Conservation (phyloP, 30 jellyfish, hydroid and myxozoan species). For the Aurelia sp. region DNA sequence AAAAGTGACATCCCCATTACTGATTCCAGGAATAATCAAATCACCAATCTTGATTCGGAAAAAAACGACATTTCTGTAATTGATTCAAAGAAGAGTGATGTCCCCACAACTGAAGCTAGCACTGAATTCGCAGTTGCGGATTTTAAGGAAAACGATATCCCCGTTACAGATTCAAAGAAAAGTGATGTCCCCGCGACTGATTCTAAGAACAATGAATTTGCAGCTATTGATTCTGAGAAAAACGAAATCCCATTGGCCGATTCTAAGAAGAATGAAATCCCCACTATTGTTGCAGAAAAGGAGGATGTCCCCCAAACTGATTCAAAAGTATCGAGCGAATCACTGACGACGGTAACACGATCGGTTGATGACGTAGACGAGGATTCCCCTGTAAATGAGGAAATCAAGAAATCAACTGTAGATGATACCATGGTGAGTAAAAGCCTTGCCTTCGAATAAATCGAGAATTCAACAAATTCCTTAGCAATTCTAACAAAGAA, state of each 20-base stretch:
- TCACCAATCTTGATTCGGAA: background rate
- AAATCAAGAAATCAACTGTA: background rate
- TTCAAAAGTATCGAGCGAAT: background rate
- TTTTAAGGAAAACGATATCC: background rate
- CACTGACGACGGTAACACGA: slow-evolving; percentile 37
- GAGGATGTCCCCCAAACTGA: slow-evolving; percentile 8
- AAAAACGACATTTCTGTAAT: background rate
- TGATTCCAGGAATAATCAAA: no score
- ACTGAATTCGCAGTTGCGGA: background rate
- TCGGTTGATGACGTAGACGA: slow-evolving; percentile 61
- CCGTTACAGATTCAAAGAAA: background rate
- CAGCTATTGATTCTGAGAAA: background rate
- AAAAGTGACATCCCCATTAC: background rate
- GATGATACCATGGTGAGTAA: slow-evolving; percentile 15
- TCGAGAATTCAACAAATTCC: no score
- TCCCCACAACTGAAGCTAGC: background rate
- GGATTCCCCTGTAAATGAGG: background rate
- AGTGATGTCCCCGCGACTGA: no score
- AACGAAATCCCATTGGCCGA: background rate
- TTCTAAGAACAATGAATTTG: no score
- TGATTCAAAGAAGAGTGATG: slow-evolving; percentile 9
- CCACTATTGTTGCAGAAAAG: slow-evolving; percentile 4
- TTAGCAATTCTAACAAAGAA: no score
- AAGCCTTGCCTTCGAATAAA: no score
- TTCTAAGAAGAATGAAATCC: background rate